Conservation (phyloP, 1,140 invertebrate species). For the Saccostrea cuccullata region DNA sequence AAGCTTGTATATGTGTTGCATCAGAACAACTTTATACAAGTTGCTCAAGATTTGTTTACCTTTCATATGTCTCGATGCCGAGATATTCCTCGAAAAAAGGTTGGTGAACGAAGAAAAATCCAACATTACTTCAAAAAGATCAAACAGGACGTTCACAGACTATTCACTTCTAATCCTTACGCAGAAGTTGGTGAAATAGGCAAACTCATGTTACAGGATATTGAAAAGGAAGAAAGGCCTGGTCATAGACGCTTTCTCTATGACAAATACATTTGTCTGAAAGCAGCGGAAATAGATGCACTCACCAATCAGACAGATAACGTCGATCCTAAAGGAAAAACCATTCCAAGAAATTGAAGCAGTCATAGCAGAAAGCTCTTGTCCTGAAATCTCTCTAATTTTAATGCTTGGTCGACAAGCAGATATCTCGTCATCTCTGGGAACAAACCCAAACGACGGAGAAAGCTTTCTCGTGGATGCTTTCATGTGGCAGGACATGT, state of each 20-base stretch:
- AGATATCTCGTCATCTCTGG: not conserved
- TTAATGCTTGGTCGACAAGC: constrained; percentile 3
- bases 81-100: constrained; percentile 1
- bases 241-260: not conserved
- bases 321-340: not conserved
- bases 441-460: not conserved
- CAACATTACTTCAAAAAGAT: not conserved
- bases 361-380: not conserved
- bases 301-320: not conserved
- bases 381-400: not conserved
- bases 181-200: not conserved
- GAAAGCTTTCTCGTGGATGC: not conserved
- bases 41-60: not conserved
- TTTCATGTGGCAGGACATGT: not conserved
- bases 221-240: not conserved
- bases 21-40: not conserved
- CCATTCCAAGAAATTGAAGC: not conserved
- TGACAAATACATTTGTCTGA: constrained; percentile 15
- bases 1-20: not conserved
- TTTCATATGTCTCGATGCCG: not conserved
- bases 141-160: not conserved
- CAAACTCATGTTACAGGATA: not conserved
- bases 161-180: not conserved
- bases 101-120: not conserved
- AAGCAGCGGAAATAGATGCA: not conserved